These are phyloP conservation scores for Nyctereutes procyonoides DNA, from an alignment of 2,113 vertebrate genomes.

Conservation along the genomic window DNA sequence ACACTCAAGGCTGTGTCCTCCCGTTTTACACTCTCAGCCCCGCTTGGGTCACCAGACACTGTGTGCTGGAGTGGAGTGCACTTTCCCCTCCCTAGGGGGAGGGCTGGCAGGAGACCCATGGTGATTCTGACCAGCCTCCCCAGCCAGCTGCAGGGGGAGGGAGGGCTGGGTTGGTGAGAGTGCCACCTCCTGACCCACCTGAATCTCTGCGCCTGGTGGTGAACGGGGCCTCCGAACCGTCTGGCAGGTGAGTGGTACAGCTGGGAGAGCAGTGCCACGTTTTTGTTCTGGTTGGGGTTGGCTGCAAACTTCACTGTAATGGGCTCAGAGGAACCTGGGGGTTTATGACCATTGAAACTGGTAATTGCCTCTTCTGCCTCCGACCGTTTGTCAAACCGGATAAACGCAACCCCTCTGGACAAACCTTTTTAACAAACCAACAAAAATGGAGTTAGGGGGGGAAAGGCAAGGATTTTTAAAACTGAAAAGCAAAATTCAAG, in stretches of 20 bases:
- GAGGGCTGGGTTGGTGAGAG: neutral
- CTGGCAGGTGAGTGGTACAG: constrained; percentile 96
- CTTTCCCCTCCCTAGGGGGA: neutral
- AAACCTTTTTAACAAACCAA: constrained; percentile 90
- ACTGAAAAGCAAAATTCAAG: constrained; percentile 83
- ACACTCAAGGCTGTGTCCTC: neutral
- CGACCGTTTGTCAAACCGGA: constrained; percentile 97
- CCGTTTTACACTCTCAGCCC: neutral
- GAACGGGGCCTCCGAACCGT: constrained; percentile 96
- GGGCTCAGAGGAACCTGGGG: constrained; percentile 94
- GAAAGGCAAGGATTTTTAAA: constrained; percentile 77
- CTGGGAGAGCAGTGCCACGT: constrained; percentile 95
- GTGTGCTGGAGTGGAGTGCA: accelerated
- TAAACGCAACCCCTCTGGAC: constrained; percentile 97
- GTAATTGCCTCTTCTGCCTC: constrained; percentile 98
- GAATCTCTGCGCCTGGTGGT: constrained; percentile 98
- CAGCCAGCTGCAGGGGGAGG: accelerated
- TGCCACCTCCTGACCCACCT: constrained; percentile 88
- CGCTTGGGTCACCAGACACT: neutral
- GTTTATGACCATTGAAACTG: constrained; percentile 97
- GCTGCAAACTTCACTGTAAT: constrained; percentile 98
- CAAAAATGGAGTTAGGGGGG: constrained; percentile 75
- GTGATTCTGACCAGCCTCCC: neutral
- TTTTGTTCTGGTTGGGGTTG: constrained; percentile 98
- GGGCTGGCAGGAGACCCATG: neutral